Conservation (phyloP, 2,888 invertebrate species). For the Pasiphila rectangulata region DNA sequence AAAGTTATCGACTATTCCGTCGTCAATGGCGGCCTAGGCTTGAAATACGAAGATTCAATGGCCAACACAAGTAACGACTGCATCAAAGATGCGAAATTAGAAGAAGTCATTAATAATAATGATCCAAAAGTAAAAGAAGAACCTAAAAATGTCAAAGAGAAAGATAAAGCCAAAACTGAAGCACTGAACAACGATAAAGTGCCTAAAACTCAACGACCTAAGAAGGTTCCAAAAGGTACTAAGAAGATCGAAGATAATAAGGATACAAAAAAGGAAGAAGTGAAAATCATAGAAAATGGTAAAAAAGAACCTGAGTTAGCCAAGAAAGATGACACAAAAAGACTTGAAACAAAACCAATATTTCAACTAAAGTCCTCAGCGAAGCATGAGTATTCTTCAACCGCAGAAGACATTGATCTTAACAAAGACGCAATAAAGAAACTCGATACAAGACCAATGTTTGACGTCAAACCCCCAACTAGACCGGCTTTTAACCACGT, state of each 20-base stretch:
- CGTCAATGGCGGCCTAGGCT: not conserved
- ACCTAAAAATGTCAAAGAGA: slow-evolving; percentile 24
- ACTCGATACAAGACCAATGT: slow-evolving; percentile 4
- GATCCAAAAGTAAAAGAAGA: slow-evolving; percentile 11
- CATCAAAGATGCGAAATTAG: not conserved
- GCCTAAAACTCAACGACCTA: slow-evolving; percentile 29
- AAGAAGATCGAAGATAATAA: slow-evolving; percentile 31
- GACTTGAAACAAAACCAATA: slow-evolving; percentile 41
- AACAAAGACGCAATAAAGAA: not conserved
- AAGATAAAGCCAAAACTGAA: slow-evolving; percentile 29
- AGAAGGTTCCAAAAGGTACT: slow-evolving; percentile 38
- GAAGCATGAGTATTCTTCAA: not conserved
- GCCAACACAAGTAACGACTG: slow-evolving; percentile 6
- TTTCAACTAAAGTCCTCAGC: slow-evolving; percentile 30
- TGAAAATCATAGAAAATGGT: slow-evolving; percentile 8
- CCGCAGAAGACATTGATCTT: not conserved
- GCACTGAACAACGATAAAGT: slow-evolving; percentile 21
- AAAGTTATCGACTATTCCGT: not conserved
- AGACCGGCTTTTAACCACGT: not conserved
- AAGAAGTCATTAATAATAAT: not conserved
- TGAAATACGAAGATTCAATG: slow-evolving; percentile 18
- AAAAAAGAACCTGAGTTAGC: slow-evolving; percentile 11
- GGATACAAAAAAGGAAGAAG: slow-evolving; percentile 10
- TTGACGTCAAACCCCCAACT: not conserved
- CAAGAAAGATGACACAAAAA: slow-evolving; percentile 10